These are phyloP conservation scores for Thinocorus orbignyianus DNA, from an alignment of 2,113 vertebrate species.

Conservation along the genomic window DNA sequence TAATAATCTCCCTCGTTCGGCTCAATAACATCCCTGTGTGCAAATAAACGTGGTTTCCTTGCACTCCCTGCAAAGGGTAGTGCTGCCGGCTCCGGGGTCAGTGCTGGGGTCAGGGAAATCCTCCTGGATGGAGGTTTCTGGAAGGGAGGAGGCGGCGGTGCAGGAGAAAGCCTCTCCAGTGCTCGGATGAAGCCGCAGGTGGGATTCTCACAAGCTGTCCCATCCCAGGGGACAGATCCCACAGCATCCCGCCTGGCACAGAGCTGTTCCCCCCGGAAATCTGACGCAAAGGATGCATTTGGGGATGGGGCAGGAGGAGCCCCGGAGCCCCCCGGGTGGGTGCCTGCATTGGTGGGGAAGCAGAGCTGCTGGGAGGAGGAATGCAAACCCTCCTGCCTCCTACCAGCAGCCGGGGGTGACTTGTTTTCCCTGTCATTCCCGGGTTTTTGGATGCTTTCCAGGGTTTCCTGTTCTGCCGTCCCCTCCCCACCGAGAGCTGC, in stretches of 20 bases:
- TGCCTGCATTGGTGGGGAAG: not conserved
- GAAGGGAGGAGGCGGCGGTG: not conserved
- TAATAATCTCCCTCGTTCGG: not conserved
- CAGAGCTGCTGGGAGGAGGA: not conserved
- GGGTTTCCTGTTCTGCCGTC: not conserved
- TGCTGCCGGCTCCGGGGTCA: not conserved
- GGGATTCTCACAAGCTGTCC: not conserved
- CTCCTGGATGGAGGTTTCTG: not conserved
- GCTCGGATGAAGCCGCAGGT: not conserved
- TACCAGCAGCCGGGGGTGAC: not conserved
- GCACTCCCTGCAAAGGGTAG: not conserved
- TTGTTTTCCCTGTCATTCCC: not conserved
- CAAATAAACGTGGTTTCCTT: not conserved
- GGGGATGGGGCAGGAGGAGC: not conserved
- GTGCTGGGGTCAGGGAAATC: rapidly evolving
- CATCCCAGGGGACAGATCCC: not conserved
- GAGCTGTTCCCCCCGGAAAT: conserved; percentile 56
- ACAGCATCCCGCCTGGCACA: not conserved
- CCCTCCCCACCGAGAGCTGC: not conserved
- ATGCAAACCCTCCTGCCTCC: not conserved
- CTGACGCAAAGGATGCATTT: not conserved
- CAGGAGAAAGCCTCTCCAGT: rapidly evolving
- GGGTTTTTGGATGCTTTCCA: not conserved
- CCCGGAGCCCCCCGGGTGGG: not conserved
- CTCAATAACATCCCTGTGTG: not conserved